Evolutionary conservation across 53 echinoderm and acorn worm species (phyloP).

Genomic region (Mesocentrotus franciscanus): DNA sequence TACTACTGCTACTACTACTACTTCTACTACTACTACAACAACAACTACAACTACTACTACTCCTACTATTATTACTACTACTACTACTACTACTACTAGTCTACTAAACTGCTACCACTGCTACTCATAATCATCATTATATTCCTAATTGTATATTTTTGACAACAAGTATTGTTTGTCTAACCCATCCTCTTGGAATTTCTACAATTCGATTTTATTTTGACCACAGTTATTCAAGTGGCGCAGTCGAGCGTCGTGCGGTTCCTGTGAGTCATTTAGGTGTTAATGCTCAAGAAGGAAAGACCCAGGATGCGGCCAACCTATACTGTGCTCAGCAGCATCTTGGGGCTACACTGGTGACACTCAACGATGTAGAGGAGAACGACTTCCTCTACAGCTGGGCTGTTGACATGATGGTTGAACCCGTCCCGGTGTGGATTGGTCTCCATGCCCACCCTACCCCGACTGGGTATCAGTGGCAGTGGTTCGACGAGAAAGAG

Average conservation of each 20-base stretch:
- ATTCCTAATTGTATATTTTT: too few species aligned
- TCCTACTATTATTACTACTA: too few species aligned
- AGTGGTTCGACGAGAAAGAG: constrained; percentile 33
- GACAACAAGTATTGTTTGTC: neutral
- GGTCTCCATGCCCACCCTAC: constrained; percentile 4
- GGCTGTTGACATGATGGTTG: neutral
- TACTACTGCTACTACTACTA: too few species aligned
- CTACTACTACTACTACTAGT: too few species aligned
- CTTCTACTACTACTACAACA: too few species aligned
- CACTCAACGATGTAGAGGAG: constrained; percentile 33
- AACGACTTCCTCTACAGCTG: constrained; percentile 54
- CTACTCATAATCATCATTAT: too few species aligned
- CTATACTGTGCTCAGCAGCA: neutral
- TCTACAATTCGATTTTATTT: neutral
- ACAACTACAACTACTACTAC: too few species aligned
- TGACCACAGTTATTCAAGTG: neutral
- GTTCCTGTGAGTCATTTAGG: too few species aligned
- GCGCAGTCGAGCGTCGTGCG: too few species aligned
- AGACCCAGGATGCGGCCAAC: constrained; percentile 3
- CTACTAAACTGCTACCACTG: too few species aligned
- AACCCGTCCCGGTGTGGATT: constrained; percentile 42
- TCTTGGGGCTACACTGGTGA: neutral
- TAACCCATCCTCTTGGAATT: neutral
- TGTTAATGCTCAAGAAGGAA: neutral
- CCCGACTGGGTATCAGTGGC: neutral